phyloP scores from a whole-genome alignment of 2,888 invertebrate species.

The Ophion obscuratus region DNA sequence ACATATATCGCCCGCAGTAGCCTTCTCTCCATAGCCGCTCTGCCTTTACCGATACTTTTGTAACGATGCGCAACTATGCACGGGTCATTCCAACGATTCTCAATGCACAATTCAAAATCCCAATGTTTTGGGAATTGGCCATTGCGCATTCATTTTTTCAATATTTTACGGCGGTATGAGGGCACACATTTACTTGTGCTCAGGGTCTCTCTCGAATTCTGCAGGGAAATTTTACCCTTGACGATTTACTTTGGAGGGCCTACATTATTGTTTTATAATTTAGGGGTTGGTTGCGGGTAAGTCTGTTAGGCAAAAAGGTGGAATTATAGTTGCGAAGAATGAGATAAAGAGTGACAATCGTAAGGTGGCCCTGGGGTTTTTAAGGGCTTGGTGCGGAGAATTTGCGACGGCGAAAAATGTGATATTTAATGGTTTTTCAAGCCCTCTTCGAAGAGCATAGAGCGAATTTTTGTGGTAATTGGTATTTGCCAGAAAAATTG shows the following conservation, averaged over 20 bases:
- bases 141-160: background rate
- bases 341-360: too few species aligned
- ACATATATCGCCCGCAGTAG: slow-evolving; percentile 15
- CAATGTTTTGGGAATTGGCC: background rate
- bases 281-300: background rate
- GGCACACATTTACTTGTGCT: background rate
- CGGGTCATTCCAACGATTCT: background rate
- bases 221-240: background rate
- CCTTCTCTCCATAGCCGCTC: slow-evolving; percentile 25
- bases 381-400: too few species aligned
- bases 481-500: too few species aligned
- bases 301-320: too few species aligned
- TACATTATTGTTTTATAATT: background rate
- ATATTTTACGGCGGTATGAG: background rate
- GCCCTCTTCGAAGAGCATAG: too few species aligned
- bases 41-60: slow-evolving; percentile 42
- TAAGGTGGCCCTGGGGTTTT: too few species aligned
- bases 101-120: background rate
- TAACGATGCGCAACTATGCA: background rate
- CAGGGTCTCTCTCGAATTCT: background rate
- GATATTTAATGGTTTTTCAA: too few species aligned
- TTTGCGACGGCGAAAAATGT: too few species aligned
- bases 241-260: background rate
- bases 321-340: too few species aligned
- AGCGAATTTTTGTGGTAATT: too few species aligned